Percentiles rank a stretch among this genome's conserved stretches.
Evolutionary conservation across 1,140 invertebrate species (phyloP).

Genomic region (Tetraneura akinire): DNA sequence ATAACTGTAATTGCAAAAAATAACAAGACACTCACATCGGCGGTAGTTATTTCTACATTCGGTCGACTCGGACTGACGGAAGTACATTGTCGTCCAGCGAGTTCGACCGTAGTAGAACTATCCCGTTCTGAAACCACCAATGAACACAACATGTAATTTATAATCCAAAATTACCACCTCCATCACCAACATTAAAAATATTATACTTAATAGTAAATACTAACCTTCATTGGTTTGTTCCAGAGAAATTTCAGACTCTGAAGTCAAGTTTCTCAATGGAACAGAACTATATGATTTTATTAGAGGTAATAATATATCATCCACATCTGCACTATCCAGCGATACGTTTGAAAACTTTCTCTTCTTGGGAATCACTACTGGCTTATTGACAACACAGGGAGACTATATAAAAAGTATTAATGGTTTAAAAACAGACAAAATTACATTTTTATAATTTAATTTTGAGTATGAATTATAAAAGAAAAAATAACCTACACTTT

Average conservation of each 20-base stretch:
- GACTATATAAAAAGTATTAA: constrained; percentile 3
- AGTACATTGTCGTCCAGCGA: constrained; percentile 35
- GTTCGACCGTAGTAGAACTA: constrained; percentile 51
- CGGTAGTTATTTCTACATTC: constrained; percentile 37
- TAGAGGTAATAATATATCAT: not conserved
- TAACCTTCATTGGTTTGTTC: constrained; percentile 30
- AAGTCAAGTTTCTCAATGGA: constrained; percentile 3
- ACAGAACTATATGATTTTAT: not conserved
- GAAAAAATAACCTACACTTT: too few species aligned
- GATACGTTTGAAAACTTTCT: constrained; percentile 38
- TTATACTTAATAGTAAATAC: not conserved
- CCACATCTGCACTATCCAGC: not conserved
- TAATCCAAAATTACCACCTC: constrained; percentile 2
- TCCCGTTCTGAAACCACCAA: constrained; percentile 48
- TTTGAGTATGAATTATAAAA: too few species aligned
- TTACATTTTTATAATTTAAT: too few species aligned
- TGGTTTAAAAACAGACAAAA: not conserved
- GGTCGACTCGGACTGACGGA: constrained; percentile 47
- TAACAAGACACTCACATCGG: constrained; percentile 38
- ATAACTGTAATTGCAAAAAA: not conserved
- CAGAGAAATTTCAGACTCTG: constrained; percentile 36
- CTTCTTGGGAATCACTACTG: constrained; percentile 41
- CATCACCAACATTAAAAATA: not conserved
- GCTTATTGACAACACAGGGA: not conserved
- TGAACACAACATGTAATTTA: constrained; percentile 29